Evolutionary conservation across 1,140 invertebrate genomes (phyloP).

Genomic region (Amphibalanus amphitrite): DNA sequence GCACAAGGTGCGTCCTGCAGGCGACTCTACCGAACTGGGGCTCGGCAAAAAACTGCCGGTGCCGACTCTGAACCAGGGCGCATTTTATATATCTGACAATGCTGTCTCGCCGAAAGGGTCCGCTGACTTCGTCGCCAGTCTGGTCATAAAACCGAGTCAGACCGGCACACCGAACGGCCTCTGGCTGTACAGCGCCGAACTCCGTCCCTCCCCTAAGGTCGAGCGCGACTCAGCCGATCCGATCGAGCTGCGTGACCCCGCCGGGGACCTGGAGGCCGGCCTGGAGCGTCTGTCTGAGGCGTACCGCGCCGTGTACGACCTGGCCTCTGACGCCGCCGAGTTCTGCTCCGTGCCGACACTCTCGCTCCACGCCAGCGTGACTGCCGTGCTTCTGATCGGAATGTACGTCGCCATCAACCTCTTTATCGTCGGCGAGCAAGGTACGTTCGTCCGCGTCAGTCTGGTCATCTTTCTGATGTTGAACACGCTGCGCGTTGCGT

Average conservation of each 20-base stretch:
- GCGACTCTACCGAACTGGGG: neutral
- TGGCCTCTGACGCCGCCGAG: neutral
- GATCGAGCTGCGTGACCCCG: neutral
- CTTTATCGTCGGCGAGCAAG: neutral
- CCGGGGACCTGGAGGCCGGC: neutral
- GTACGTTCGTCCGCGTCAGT: neutral
- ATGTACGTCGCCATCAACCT: neutral
- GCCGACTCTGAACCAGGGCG: too few species aligned
- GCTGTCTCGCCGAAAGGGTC: too few species aligned
- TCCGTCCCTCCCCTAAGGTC: neutral
- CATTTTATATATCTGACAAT: too few species aligned
- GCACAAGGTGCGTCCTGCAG: too few species aligned
- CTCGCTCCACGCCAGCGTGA: neutral
- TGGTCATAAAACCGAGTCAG: too few species aligned
- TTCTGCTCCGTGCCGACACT: neutral
- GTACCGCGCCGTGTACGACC: neutral
- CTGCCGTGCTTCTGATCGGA: neutral
- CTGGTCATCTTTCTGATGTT: neutral
- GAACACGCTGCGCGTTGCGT: neutral
- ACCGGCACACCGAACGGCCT: too few species aligned
- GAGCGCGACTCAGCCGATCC: neutral
- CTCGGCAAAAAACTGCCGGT: too few species aligned
- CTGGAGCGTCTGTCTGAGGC: neutral
- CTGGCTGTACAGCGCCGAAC: too few species aligned
- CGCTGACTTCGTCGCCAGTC: too few species aligned